Base-by-base conservation (phyloP, 2,797 vertebrate species). In the Salarias fasciatus region DNA sequence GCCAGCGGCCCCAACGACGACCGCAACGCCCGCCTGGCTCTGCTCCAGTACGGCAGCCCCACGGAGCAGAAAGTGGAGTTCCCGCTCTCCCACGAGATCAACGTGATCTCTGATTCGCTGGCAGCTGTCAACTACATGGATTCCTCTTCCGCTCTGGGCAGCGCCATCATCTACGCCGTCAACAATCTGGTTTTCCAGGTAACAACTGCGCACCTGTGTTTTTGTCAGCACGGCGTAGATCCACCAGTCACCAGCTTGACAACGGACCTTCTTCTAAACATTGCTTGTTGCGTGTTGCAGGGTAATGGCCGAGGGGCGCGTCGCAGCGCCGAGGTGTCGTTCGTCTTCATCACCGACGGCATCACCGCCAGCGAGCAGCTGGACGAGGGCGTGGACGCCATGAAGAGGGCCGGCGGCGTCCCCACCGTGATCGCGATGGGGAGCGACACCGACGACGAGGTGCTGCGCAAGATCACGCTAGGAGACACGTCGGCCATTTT, bases 271-370 rank as follows among this genome's bases (percentile, higher is more conserved):
- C n/a, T n/a, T n/a, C n/a, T n/a, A n/a, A n/a, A 24, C 18, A 24
- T 24, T 18, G 18, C 24, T 18, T 3, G 18, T 24, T 24, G 18
- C 24, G 18, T 24, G 74, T 63, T 72, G 36, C 45, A 84, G 63
- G 44, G 38, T 52, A 62, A 24, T 9, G 48, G 28, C 0, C 86
- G 89, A 0, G 76, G 78, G 1, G 91, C 92, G 0, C 93, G 96
- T 10, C 92, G 93, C 51, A 95, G 96, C 0, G 96, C 98, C 0
- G 98, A 99, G 91, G 92, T 99, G 65, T 89, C 95, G 41, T 98
- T 99, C 0, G 85, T 99, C 61, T 98, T 99, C 86, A 95, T 99
- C 91, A 98, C 96, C 0, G 97, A 99, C 0, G 97, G 98, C 51
- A 91, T 97, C 83, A 98, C 96, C 0, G 87, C 94, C 63, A 90